Evolutionary conservation across 37 sponge, comb jelly and placozoan species (phyloP).

Genomic region (Spongilla lacustris): DNA sequence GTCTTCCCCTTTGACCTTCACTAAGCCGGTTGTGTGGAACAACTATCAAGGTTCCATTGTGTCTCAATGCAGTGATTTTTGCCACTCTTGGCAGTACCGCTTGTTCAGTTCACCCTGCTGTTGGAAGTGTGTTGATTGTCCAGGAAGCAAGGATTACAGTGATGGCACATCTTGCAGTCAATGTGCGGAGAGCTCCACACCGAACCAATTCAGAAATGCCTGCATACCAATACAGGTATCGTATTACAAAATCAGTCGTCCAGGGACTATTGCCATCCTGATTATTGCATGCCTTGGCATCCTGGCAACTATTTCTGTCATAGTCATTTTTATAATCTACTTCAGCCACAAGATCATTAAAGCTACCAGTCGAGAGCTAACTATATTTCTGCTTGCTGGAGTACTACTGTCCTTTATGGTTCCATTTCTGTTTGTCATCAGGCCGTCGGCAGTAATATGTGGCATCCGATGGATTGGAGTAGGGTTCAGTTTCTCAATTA

Average conservation of each 20-base stretch:
- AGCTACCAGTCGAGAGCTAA: slow-evolving; percentile 66
- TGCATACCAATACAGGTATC: slow-evolving; percentile 24
- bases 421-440: slow-evolving; percentile 37
- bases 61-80: slow-evolving; percentile 43
- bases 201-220: slow-evolving; percentile 17
- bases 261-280: slow-evolving; percentile 28
- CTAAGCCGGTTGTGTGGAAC: background rate
- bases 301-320: background rate
- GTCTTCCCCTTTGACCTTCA: background rate
- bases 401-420: slow-evolving; percentile 28
- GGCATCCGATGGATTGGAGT: slow-evolving; percentile 30
- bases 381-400: slow-evolving; percentile 33
- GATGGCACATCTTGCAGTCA: slow-evolving; percentile 24
- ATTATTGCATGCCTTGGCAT: slow-evolving; percentile 36
- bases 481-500: slow-evolving; percentile 17
- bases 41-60: background rate
- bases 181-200: slow-evolving; percentile 36
- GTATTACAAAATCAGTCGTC: slow-evolving; percentile 2
- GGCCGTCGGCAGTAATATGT: slow-evolving; percentile 33
- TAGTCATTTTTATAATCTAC: slow-evolving; percentile 21
- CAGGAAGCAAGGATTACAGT: slow-evolving; percentile 14
- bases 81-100: slow-evolving; percentile 25
- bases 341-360: slow-evolving; percentile 43
- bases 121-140: slow-evolving; percentile 54
- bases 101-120: slow-evolving; percentile 28